Conservation (phyloP, 2,888 invertebrate species). For the Margaritifera margaritifera region DNA sequence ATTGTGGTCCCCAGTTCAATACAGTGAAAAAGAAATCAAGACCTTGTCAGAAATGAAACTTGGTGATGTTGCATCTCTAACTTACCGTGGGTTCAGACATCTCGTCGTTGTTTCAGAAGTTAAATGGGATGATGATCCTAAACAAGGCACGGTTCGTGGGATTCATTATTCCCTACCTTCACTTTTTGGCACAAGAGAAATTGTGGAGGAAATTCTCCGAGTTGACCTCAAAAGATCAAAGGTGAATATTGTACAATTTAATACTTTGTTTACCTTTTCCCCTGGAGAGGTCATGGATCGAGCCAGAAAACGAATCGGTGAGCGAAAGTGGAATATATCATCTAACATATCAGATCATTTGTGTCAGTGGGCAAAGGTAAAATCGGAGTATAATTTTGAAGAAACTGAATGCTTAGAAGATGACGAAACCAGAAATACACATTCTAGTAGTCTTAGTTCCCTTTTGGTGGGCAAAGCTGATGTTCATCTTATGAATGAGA, state of each 20-base stretch:
- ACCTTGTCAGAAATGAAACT: background rate
- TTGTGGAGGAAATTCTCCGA: constrained; percentile 10
- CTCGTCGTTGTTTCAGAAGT: constrained; percentile 8
- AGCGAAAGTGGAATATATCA: constrained; percentile 4
- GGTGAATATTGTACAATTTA: constrained; percentile 5
- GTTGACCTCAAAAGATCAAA: background rate
- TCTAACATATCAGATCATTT: constrained; percentile 9
- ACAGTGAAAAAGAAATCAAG: constrained; percentile 2
- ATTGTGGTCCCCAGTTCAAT: constrained; percentile 9
- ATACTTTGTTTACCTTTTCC: background rate
- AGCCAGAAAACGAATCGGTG: constrained; percentile 7
- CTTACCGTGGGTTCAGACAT: constrained; percentile 2
- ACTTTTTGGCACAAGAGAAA: background rate
- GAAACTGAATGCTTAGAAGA: background rate
- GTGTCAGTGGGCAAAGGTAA: constrained; percentile 12
- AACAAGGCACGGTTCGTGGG: constrained; percentile 1
- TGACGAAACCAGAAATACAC: background rate
- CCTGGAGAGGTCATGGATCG: background rate
- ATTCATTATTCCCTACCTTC: constrained; percentile 11
- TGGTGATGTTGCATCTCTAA: constrained; percentile 5
- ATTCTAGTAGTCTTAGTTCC: background rate
- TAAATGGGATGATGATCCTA: background rate
- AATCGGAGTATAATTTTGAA: background rate
- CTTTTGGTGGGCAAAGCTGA: background rate
- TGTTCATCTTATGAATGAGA: background rate